phyloP scores from a whole-genome alignment of 2,113 vertebrate genomes.

The Oreochromis tanganicae region DNA sequence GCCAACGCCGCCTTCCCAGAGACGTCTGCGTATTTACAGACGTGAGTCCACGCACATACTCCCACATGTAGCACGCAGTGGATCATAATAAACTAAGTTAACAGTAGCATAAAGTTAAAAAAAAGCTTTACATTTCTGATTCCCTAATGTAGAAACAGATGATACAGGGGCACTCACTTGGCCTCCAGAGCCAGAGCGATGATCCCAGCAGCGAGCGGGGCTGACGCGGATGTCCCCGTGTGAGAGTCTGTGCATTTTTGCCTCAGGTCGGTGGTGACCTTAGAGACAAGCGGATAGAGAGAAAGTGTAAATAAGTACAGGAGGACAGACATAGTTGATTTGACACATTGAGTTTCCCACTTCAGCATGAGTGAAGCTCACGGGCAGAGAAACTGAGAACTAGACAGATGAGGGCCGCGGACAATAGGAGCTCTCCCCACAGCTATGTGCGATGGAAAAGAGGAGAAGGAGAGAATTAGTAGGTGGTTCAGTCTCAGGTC shows the following conservation, averaged over 20 bases:
- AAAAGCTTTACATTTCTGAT: background rate
- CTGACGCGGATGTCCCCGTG: slow-evolving; percentile 72
- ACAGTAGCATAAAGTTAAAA: background rate
- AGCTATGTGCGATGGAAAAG: background rate
- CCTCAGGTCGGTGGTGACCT: slow-evolving; percentile 76
- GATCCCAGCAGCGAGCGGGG: slow-evolving; percentile 73
- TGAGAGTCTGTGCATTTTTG: slow-evolving; percentile 75
- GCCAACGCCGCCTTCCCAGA: slow-evolving; percentile 4
- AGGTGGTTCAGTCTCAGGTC: slow-evolving; percentile 6
- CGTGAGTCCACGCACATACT: background rate
- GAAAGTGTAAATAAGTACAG: background rate
- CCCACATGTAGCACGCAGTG: background rate
- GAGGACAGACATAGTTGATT: background rate
- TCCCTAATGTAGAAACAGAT: background rate
- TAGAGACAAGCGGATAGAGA: background rate
- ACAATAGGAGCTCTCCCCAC: background rate
- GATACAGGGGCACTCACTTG: slow-evolving; percentile 56
- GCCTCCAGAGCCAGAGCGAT: slow-evolving; percentile 73
- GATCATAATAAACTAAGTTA: background rate
- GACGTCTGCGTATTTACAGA: background rate
- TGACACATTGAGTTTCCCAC: background rate
- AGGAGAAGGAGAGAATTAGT: background rate
- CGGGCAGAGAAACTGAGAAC: background rate
- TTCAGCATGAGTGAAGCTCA: slow-evolving; percentile 3
- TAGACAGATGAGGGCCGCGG: background rate